A percentile compares a stretch with the other conserved stretches of the same genome.
Conservation (phyloP, 2,888 invertebrate genomes). For the Oscheius sp. region DNA sequence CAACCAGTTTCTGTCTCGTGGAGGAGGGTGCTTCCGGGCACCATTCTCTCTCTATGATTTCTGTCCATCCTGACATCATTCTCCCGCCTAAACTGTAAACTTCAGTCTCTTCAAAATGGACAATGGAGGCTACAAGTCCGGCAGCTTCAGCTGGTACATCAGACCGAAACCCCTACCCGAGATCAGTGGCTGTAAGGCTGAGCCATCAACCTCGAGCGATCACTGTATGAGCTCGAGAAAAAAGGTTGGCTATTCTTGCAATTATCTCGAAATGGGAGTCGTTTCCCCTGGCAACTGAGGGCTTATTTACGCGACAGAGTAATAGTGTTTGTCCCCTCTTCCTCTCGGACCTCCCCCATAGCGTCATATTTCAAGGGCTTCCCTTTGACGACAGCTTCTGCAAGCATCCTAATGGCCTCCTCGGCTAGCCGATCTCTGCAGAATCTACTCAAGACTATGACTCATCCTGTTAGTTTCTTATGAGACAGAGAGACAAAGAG, state of each 20-base stretch:
- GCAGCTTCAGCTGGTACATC: conserved; percentile 34
- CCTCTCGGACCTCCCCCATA: no score
- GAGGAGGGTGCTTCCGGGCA: conserved; percentile 10
- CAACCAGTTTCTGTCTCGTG: conserved; percentile 19
- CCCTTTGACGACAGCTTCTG: no score
- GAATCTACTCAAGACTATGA: no score
- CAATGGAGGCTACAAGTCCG: conserved; percentile 8
- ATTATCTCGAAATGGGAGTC: no score
- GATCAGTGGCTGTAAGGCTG: background rate
- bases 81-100: background rate
- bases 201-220: conserved; percentile 24
- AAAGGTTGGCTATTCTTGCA: background rate
- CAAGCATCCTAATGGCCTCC: no score
- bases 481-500: background rate
- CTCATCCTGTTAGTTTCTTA: background rate
- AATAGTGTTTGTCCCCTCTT: no score
- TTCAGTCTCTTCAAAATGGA: conserved; percentile 6
- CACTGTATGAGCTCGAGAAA: conserved; percentile 12
- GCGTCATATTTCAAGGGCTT: no score
- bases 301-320: no score
- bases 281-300: no score
- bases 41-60: conserved; percentile 5
- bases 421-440: no score
- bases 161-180: conserved; percentile 16
- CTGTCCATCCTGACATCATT: conserved; percentile 6